These are phyloP conservation scores for Parnassius apollo DNA, from an alignment of 2,888 invertebrate genomes.

Conservation along the genomic window DNA sequence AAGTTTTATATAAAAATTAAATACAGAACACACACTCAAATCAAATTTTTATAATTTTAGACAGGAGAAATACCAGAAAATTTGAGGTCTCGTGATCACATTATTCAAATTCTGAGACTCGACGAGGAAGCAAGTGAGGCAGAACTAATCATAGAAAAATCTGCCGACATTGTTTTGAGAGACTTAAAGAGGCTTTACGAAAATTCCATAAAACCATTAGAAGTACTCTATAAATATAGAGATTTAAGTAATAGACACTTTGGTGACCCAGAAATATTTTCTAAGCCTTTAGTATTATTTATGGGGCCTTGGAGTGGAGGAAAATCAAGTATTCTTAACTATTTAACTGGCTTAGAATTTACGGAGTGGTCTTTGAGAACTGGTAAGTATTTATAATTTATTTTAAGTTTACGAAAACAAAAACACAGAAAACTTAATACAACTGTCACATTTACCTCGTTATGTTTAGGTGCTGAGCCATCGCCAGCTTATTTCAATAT, in stretches of 20 bases:
- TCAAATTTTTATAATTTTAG: conserved; percentile 60
- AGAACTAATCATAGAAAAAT: conserved; percentile 86
- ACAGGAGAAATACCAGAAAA: conserved; percentile 89
- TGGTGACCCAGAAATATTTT: conserved; percentile 96
- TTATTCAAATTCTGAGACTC: conserved; percentile 89
- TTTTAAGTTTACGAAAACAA: no score
- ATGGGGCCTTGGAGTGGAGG: conserved; percentile 99
- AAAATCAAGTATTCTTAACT: conserved; percentile 96
- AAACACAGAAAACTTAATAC: no score
- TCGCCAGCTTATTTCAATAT: conserved; percentile 96
- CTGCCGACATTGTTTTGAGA: conserved; percentile 88
- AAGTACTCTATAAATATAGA: conserved; percentile 94
- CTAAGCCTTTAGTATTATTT: conserved; percentile 94
- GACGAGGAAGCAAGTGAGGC: conserved; percentile 87
- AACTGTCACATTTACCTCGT: neutral
- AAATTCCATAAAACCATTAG: conserved; percentile 93
- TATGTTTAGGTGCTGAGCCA: conserved; percentile 91
- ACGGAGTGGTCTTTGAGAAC: conserved; percentile 91
- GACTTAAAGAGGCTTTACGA: conserved; percentile 94
- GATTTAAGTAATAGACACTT: conserved; percentile 95
- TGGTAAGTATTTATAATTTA: conserved; percentile 76
- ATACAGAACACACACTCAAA: no score
- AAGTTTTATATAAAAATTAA: no score
- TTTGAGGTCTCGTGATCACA: conserved; percentile 89
- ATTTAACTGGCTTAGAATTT: conserved; percentile 93